Percentiles rank a stretch among this genome's conserved stretches.
Conservation (phyloP, 2,888 invertebrate genomes). For the Ptycholaimellus sp. region DNA sequence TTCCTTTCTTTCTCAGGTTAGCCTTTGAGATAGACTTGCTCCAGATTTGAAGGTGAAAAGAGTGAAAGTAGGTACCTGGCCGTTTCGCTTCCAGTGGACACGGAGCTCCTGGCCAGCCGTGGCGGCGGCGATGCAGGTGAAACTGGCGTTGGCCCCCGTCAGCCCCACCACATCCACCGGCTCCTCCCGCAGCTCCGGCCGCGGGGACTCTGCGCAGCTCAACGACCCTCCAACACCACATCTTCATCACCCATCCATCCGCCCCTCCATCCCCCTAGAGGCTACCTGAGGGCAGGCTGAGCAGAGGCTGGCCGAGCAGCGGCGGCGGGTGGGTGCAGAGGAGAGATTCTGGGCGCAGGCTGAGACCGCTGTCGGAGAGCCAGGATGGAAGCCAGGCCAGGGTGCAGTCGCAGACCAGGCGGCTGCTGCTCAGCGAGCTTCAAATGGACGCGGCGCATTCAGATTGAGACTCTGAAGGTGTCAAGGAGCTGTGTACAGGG, state of each 20-base stretch:
- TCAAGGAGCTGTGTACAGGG: background rate
- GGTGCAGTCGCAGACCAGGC: background rate
- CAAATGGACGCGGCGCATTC: background rate
- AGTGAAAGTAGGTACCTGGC: slow-evolving; percentile 29
- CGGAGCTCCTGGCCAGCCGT: slow-evolving; percentile 38
- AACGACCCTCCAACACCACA: no score
- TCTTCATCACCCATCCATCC: no score
- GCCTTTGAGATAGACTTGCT: no score
- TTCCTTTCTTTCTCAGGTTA: no score
- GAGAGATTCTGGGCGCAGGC: background rate
- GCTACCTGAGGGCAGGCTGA: no score
- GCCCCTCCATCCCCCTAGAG: no score
- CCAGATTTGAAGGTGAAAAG: no score
- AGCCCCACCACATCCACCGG: slow-evolving; percentile 39
- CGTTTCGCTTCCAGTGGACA: slow-evolving; percentile 69
- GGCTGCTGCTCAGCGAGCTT: background rate
- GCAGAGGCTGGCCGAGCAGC: no score
- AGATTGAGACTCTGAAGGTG: background rate
- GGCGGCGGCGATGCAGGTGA: slow-evolving; percentile 51
- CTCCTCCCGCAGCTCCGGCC: background rate
- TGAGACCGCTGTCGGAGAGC: slow-evolving; percentile 29
- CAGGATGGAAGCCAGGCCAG: background rate
- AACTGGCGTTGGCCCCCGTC: slow-evolving; percentile 55
- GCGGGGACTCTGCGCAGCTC: no score
- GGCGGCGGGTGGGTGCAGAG: no score